phyloP scores from a whole-genome alignment of 2,888 invertebrate genomes.

The Tenthredo livida region DNA sequence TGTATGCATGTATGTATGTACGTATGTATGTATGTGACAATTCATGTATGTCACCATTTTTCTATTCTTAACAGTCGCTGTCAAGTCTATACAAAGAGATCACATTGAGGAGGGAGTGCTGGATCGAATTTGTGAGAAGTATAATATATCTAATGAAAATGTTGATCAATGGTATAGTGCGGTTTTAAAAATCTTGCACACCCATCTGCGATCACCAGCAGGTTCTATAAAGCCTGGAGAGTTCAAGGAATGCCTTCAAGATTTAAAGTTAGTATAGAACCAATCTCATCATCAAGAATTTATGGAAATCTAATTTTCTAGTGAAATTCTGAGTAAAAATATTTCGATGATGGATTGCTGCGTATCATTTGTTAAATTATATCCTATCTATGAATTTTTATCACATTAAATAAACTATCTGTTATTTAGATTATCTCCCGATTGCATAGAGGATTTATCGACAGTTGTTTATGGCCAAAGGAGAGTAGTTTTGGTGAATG shows the following conservation, averaged over 20 bases:
- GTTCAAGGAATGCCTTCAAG: slow-evolving; percentile 78
- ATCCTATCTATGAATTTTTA: neutral
- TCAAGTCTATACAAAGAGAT: slow-evolving; percentile 73
- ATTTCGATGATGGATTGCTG: neutral
- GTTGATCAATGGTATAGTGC: slow-evolving; percentile 80
- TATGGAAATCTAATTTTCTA: neutral
- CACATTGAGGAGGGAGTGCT: slow-evolving; percentile 73
- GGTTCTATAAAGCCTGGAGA: slow-evolving; percentile 78
- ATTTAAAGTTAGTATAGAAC: slow-evolving; percentile 73
- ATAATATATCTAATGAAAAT: slow-evolving; percentile 74
- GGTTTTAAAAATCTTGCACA: slow-evolving; percentile 78
- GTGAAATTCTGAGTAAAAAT: neutral
- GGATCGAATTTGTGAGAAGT: slow-evolving; percentile 73
- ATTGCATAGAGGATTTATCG: slow-evolving; percentile 79
- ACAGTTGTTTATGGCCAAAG: slow-evolving; percentile 79
- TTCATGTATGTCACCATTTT: no score
- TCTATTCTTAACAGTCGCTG: slow-evolving; percentile 67
- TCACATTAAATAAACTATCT: slow-evolving; percentile 5
- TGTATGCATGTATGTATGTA: no score
- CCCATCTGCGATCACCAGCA: slow-evolving; percentile 78
- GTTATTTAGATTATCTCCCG: slow-evolving; percentile 76
- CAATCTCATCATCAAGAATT: neutral
- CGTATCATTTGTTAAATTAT: neutral
- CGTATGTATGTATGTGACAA: no score
- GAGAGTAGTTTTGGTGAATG: slow-evolving; percentile 73